Evolutionary conservation across 2,888 invertebrate species (phyloP).

Genomic region (Dendrolimus houi): DNA sequence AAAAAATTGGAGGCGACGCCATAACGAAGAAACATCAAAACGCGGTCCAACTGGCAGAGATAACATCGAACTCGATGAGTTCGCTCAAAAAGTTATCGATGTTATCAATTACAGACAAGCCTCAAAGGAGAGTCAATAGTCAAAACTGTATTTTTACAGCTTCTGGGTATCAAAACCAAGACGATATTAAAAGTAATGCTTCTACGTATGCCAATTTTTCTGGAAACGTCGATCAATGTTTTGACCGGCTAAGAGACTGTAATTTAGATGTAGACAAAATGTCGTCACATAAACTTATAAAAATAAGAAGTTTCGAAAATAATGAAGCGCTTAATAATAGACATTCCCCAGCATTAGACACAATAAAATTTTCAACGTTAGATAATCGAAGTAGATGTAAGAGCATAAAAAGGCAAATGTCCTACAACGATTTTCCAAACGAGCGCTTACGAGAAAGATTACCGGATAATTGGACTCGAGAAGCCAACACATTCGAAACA

Average conservation of each 20-base stretch:
- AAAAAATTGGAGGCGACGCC: slow-evolving; percentile 66
- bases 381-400: slow-evolving; percentile 66
- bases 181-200: slow-evolving; percentile 49
- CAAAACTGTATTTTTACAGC: slow-evolving; percentile 63
- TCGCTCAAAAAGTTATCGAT: slow-evolving; percentile 66
- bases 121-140: slow-evolving; percentile 58
- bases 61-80: slow-evolving; percentile 60
- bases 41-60: slow-evolving; percentile 66
- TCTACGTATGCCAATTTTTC: slow-evolving; percentile 68
- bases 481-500: slow-evolving; percentile 45
- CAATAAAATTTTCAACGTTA: slow-evolving; percentile 64
- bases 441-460: slow-evolving; percentile 56
- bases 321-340: slow-evolving; percentile 49
- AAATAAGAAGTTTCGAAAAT: slow-evolving; percentile 61
- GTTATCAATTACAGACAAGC: slow-evolving; percentile 64
- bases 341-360: slow-evolving; percentile 44
- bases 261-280: slow-evolving; percentile 40
- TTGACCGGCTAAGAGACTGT: slow-evolving; percentile 59
- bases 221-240: slow-evolving; percentile 68
- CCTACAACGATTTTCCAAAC: slow-evolving; percentile 68
- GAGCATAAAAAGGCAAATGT: slow-evolving; percentile 66
- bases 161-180: slow-evolving; percentile 53
- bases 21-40: slow-evolving; percentile 67
- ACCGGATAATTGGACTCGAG: slow-evolving; percentile 50
- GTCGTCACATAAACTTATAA: slow-evolving; percentile 44